Evolutionary conservation across 2,888 invertebrate genomes (phyloP).

Genomic region (Shargacucullia verbasci): DNA sequence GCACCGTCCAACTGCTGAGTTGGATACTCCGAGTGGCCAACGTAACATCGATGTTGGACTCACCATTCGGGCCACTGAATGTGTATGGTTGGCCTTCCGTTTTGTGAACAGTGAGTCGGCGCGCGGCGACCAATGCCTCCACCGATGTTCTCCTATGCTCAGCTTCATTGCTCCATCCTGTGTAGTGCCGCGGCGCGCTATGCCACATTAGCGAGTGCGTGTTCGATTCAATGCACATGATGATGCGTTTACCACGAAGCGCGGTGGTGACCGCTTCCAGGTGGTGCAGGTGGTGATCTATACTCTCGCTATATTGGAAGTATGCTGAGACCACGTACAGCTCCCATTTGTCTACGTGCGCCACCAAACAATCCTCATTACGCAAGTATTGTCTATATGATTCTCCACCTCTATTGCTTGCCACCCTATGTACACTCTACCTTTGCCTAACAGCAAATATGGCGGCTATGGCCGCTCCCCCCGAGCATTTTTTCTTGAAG

Average conservation of each 20-base stretch:
- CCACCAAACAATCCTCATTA: no score
- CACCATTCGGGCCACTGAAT: slow-evolving; percentile 25
- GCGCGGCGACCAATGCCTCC: neutral
- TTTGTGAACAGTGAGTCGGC: neutral
- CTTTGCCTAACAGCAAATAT: neutral
- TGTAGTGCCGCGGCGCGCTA: slow-evolving; percentile 36
- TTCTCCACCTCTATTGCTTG: slow-evolving; percentile 25
- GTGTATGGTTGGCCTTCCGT: slow-evolving; percentile 13
- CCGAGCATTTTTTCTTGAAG: slow-evolving; percentile 14
- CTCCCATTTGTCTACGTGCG: no score
- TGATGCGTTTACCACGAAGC: no score
- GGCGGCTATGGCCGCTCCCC: rapidly evolving
- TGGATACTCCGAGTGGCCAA: slow-evolving; percentile 33
- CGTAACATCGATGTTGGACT: slow-evolving; percentile 55
- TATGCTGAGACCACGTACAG: slow-evolving; percentile 10
- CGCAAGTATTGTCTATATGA: neutral
- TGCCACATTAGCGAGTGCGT: slow-evolving; percentile 59
- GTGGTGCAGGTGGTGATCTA: no score
- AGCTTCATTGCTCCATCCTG: slow-evolving; percentile 35
- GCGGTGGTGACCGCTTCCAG: no score
- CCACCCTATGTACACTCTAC: slow-evolving; percentile 39
- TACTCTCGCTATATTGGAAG: slow-evolving; percentile 3
- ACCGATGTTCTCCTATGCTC: neutral
- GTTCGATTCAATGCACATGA: slow-evolving; percentile 51
- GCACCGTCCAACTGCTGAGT: slow-evolving; percentile 36